Base-by-base conservation (phyloP, 1,140 invertebrate species). In the Drosophila teissieri region DNA sequence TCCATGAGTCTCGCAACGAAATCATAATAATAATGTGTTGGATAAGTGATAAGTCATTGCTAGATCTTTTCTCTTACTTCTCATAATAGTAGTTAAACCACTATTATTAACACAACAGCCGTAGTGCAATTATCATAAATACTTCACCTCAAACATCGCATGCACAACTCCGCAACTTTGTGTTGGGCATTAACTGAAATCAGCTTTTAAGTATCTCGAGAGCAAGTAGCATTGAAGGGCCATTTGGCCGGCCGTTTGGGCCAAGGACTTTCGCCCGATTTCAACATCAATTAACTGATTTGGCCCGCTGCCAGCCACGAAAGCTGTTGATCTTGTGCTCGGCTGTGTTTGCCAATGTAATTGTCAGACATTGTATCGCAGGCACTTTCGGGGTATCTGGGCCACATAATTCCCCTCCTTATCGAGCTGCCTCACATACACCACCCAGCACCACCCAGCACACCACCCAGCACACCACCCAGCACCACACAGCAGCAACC, bases 251-350 rank as follows among this genome's bases (percentile, higher is more conserved):
- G 27, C 12, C 17, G 14, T 39, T 37, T 54, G 52, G 52, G 45
- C 36, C 36, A 40, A 37, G 39, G 24, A 22, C 24, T 15, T 31
- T 36, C 11, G 40, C 42, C 27, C 40, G 64, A 70, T 69, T 70
- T 57, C 49, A 27, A 65, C 60, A 65, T 44, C 64, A 70, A 70
- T 70, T 70, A 70, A 70, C 44, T 70, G 67, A 70, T 70, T 70
- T 70, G 65, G 45, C 63, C 44, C 31, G 37, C 14, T 68, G 45
- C 57, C 57, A 52, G 19, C 24, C 31, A 37, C 46, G n/a, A 65
- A 31, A 40, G 63, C 67, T 39, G 63, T 68, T 68, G 63, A 70
- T 68, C 42, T 44, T 39, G 34, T 46, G 24, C 19, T 19, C 19
- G 34, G 22, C 31, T 19, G 12, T 46, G 27, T 36, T 58, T 42